A percentile compares a stretch with the other conserved stretches of the same genome.
phyloP scores from a whole-genome alignment of 2,797 vertebrate genomes.

The Antennarius maculatus region DNA sequence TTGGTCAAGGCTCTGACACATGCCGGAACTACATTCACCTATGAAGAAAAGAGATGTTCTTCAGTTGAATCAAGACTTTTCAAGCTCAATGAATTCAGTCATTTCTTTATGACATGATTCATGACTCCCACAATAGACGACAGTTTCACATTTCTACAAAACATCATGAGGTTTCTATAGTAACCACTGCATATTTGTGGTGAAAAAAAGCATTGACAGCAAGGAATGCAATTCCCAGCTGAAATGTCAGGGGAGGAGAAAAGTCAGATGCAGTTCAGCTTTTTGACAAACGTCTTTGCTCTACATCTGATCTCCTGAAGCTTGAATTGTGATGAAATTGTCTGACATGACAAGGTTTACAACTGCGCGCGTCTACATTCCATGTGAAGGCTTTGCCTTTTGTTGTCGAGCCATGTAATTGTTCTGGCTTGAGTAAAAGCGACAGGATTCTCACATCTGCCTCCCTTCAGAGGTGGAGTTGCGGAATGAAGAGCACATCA shows the following conservation, averaged over 20 bases:
- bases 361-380: conserved; percentile 55
- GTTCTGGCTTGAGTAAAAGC: conserved; percentile 57
- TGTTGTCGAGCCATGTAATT: conserved; percentile 61
- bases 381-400: conserved; percentile 59
- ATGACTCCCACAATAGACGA: conserved; percentile 4
- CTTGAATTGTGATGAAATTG: conserved; percentile 56
- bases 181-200: not conserved
- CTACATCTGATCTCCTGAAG: conserved; percentile 33
- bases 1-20: conserved; percentile 93
- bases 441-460: conserved; percentile 74
- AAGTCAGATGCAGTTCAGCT: conserved; percentile 20
- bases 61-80: conserved; percentile 24
- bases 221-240: conserved; percentile 15
- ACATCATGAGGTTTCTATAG: conserved; percentile 18
- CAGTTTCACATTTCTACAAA: conserved; percentile 13
- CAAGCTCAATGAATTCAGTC: not conserved
- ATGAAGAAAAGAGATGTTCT: conserved; percentile 43
- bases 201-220: not conserved
- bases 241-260: conserved; percentile 3
- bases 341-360: conserved; percentile 52
- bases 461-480: conserved; percentile 65
- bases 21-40: conserved; percentile 93
- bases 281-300: conserved; percentile 40
- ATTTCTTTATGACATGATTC: not conserved
- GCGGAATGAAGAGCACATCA: conserved; percentile 67